Evolutionary conservation across 2,797 vertebrate species (phyloP), one percentile per base, ranked within the genome.

Genomic region (Ptychadena robeensis): DNA sequence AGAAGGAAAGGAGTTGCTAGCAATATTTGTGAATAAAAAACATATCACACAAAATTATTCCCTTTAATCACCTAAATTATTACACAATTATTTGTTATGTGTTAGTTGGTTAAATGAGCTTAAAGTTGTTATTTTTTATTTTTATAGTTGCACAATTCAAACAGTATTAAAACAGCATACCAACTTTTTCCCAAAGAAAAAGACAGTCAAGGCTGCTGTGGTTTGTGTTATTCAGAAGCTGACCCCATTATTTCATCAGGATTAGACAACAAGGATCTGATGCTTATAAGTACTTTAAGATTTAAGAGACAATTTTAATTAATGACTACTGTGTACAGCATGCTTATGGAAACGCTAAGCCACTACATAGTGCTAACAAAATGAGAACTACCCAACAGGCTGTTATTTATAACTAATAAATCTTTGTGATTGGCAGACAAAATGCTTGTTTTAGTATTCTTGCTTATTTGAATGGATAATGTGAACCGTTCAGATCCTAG

Each of bases 341-440:
- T 22, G 4, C 44, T 44, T 44, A 15, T 44, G 9, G 10, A 12
- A 76, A 65, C 38, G 32, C 27, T 27, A 38, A 25, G 2, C 14
- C 1, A 40, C 35, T 28, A 34, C 15, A 30, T 38, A 27, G 10
- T 63, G 18, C 31, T 35, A 32, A 59, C 57, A 64, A 76, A 38
- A 74, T 73, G 25, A 40, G 48, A 76, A 61, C 9, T 61, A 74
- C 37, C 32, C 34, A 74, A 61, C 34, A 35, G 32, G 53, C 31
- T 37, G 9, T 35, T 53, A 44, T 32, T 63, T 61, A 8, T 10
- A 38, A 34, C 59, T 66, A 66, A 73, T 73, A 73, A 27, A 53
- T 73, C 69, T 48, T 77, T 73, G 72, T 73, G 71, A 80, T 61
- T 80, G 79, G 35, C 57, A 81, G 25, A 48, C 31, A 81, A 48